These are phyloP conservation scores for Heliconius hortense DNA, from an alignment of 2,888 invertebrate genomes.

Conservation along the genomic window DNA sequence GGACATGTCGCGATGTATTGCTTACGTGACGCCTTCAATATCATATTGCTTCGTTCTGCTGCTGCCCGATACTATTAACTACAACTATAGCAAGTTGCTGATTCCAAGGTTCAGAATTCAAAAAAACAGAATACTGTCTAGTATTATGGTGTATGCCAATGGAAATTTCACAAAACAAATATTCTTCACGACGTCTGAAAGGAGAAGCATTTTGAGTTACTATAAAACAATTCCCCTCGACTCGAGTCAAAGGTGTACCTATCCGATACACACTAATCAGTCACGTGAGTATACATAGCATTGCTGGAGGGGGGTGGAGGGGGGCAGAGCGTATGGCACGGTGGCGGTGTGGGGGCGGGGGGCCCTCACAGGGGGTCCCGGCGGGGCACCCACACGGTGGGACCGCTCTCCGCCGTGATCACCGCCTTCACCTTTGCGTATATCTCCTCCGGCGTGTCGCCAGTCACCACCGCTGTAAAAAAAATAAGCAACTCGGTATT, in stretches of 20 bases:
- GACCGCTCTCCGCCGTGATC: constrained; percentile 96
- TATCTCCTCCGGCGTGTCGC: constrained; percentile 98
- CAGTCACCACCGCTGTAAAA: constrained; percentile 93
- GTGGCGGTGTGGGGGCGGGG: constrained; percentile 58
- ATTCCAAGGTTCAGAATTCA: neutral
- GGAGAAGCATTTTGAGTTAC: neutral
- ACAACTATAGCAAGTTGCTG: neutral
- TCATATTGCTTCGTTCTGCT: constrained; percentile 25
- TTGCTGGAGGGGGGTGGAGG: neutral
- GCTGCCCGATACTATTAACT: constrained; percentile 10
- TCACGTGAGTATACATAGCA: neutral
- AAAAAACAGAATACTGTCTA: constrained; percentile 6
- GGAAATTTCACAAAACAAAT: neutral
- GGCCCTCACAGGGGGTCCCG: constrained; percentile 93
- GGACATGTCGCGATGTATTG: constrained; percentile 30
- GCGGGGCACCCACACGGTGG: constrained; percentile 98
- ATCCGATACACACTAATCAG: neutral
- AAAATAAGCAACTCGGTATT: neutral
- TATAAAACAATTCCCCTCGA: neutral
- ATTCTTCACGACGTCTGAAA: neutral
- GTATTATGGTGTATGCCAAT: neutral
- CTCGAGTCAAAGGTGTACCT: neutral
- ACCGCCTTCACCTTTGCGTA: constrained; percentile 97
- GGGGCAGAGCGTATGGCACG: constrained; percentile 33
- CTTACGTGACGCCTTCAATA: constrained; percentile 29